Conservation (phyloP, 2,113 vertebrate species). For the Mirza zaza region DNA sequence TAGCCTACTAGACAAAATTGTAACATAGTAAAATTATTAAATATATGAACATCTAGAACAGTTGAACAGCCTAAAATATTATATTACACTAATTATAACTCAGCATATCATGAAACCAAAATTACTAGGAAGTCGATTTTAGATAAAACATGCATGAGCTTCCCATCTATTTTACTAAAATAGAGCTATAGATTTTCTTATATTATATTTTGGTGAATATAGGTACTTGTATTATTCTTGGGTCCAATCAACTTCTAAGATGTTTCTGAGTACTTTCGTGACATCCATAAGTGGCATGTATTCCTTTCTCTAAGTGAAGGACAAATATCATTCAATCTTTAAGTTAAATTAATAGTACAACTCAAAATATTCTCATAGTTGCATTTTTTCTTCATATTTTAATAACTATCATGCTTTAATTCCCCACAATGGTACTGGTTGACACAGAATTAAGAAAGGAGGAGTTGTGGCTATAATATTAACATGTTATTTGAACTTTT, state of each 20-base stretch:
- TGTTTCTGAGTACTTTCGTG: not conserved
- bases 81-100: not conserved
- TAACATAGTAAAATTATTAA: not conserved
- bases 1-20: not conserved
- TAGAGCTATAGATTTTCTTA: not conserved
- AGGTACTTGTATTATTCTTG: not conserved
- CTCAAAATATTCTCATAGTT: not conserved
- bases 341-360: not conserved
- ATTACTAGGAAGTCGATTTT: not conserved
- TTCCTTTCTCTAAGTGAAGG: not conserved
- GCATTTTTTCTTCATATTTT: not conserved
- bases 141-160: not conserved
- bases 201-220: not conserved
- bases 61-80: not conserved
- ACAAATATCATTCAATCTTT: not conserved
- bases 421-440: not conserved
- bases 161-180: not conserved
- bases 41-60: not conserved
- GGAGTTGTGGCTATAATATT: not conserved
- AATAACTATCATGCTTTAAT: not conserved
- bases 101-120: not conserved
- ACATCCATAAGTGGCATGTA: not conserved
- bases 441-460: not conserved
- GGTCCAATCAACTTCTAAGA: not conserved
- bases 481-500: not conserved